Evolutionary conservation across 2,113 vertebrate genomes (phyloP).

Genomic region (Bubo bubo): DNA sequence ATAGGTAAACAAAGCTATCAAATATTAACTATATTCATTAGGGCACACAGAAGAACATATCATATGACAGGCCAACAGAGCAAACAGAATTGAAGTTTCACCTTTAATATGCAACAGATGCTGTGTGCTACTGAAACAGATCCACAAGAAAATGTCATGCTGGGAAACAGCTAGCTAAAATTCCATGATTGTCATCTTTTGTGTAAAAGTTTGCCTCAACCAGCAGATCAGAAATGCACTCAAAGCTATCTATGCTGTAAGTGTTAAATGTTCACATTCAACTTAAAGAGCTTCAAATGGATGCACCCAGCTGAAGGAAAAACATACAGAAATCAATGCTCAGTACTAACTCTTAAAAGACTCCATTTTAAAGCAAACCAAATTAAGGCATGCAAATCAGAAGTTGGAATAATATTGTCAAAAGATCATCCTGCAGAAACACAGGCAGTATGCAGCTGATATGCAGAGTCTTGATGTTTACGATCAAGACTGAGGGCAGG

Average conservation of each 20-base stretch:
- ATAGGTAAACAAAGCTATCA: background rate
- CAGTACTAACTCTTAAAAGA: background rate
- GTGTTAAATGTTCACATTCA: background rate
- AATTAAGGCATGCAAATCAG: background rate
- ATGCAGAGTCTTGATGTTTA: background rate
- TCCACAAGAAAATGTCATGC: background rate
- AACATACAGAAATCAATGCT: background rate
- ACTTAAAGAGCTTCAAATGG: background rate
- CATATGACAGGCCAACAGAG: background rate
- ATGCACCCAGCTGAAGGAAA: background rate
- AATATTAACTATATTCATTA: background rate
- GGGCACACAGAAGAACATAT: background rate
- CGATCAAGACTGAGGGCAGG: fast-evolving
- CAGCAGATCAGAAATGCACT: background rate
- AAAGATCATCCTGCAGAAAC: background rate
- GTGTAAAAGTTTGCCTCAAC: background rate
- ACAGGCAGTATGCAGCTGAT: background rate
- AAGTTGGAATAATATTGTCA: background rate
- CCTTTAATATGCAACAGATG: background rate
- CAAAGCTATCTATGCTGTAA: background rate
- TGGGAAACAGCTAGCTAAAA: background rate
- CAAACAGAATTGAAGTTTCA: background rate
- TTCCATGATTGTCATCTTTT: background rate
- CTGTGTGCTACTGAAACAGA: background rate
- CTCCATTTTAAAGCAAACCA: background rate